Evolutionary conservation across 1,140 invertebrate genomes (phyloP), one percentile per base, ranked within the genome.

Genomic region (Zaprionus vittiger): DNA sequence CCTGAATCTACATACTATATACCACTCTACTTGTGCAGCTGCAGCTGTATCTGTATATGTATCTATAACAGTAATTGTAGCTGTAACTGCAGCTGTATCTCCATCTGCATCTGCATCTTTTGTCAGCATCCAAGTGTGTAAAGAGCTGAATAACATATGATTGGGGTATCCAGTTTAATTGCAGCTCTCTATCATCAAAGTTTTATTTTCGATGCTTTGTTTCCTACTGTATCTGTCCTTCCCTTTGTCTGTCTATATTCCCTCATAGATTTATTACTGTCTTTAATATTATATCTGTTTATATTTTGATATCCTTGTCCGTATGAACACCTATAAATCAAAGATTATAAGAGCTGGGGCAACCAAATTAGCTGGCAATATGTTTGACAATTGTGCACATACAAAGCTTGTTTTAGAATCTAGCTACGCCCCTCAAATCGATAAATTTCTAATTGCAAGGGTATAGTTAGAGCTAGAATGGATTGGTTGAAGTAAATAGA

Each of bases 1-100:
- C 59, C 17, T 68, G 37, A 12, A 73, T n/a, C 11, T 26, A 56
- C 14, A 63, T 41, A 47, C 37, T 24, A 14, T 61, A 41, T 41
- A 9, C 59, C 52, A 34, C 41, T 47, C 41, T 20, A 47, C 17
- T 47, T 17, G 41, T 55, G 20, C 15, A 66, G 22, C 55, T 47
- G 38, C 6, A 38, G 24, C 31, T 65, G 22, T 55, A 55, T 38
- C 49, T 26, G 49, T 14, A 54, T 31, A 24, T 62, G 41, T 7
- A 49, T 28, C 41, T 4, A 9, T n/a, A 60, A 41, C 57, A 9
- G 20, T 11, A 5, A 12, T 28, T 54, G 44, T 12, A 41, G 7
- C 52, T 20, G 26, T 1, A 31, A 15, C 17, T 52, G 20, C 5
- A 4, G 49, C 17, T 7, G 31, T 34, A 34, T 34, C 31, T 34